Evolutionary conservation across 2,113 vertebrate genomes (phyloP), one percentile per base, ranked within the genome.

Genomic region (Glaucomys volans): DNA sequence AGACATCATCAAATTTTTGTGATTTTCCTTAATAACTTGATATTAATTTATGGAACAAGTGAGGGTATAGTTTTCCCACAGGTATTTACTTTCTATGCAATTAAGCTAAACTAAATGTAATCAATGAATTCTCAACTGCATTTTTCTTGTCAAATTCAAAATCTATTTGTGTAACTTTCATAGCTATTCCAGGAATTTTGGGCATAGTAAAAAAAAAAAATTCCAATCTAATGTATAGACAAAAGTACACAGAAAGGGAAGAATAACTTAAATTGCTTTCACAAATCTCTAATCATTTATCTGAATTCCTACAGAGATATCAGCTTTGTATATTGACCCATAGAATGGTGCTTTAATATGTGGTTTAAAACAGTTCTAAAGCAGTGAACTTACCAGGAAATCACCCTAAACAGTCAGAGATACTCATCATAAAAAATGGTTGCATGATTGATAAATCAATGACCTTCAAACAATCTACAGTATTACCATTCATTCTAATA

Each of bases 21-120:
- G 69, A 72, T 79, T 82, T 93, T 69, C 1, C 30, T 74, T 47
- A 90, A 79, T 62, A 77, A 47, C 71, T 85, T 94, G 1, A 28
- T 92, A 79, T 91, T 93, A 96, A 77, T 82, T 83, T 94, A 59
- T 94, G 8, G 4, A 77, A 57, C 0, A 79, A 86, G 1, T 35
- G 16, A 94, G 28, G 5, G 8, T 69, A 52, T 88, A 42, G 35
- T 75, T 96, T 85, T 87, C 40, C 22, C 37, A 82, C 13, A 90
- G n/a, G 4, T 59, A 84, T 95, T 62, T 52, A 87, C 17, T 90
- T 93, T 82, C 1, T 64, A 54, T 74, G 85, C 74, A 80, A 95
- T 81, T 96, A 95, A 91, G 16, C 82, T 13, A 91, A 91, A 79
- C 35, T 95, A 86, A 96, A 90, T 1, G 6, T 62, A 95, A 72